phyloP scores from a whole-genome alignment of 1,140 invertebrate genomes.

The Lasaia peninsularis region DNA sequence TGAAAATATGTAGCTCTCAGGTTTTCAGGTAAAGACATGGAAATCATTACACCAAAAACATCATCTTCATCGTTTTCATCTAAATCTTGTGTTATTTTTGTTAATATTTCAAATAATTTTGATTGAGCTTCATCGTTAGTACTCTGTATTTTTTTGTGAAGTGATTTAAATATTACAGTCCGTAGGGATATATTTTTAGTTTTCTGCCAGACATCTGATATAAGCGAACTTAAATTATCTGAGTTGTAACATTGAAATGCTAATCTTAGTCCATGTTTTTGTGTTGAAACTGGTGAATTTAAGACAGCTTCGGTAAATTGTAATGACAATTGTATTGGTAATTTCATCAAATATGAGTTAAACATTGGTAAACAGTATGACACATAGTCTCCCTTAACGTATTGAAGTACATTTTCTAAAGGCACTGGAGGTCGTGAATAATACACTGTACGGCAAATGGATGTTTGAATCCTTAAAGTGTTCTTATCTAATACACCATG shows the following conservation, averaged over 20 bases:
- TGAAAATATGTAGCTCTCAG: slow-evolving; percentile 29
- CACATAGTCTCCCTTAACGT: slow-evolving; percentile 52
- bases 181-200: slow-evolving; percentile 51
- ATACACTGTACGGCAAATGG: slow-evolving; percentile 41
- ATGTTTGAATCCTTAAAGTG: slow-evolving; percentile 37
- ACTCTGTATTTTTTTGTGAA: slow-evolving; percentile 34
- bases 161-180: slow-evolving; percentile 35
- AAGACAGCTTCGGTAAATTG: slow-evolving; percentile 44
- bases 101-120: slow-evolving; percentile 37
- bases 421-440: slow-evolving; percentile 50
- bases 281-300: slow-evolving; percentile 42
- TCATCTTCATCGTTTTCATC: slow-evolving; percentile 40
- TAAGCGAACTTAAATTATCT: slow-evolving; percentile 35
- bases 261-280: slow-evolving; percentile 52
- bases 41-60: slow-evolving; percentile 30
- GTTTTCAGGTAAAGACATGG: slow-evolving; percentile 22
- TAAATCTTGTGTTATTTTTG: slow-evolving; percentile 35
- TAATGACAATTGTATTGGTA: slow-evolving; percentile 31
- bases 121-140: slow-evolving; percentile 20
- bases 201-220: slow-evolving; percentile 41
- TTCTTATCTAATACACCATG: slow-evolving; percentile 32
- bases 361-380: slow-evolving; percentile 46
- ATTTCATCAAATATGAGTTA: slow-evolving; percentile 36
- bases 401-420: slow-evolving; percentile 31
- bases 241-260: slow-evolving; percentile 42